Percentiles rank a stretch among this genome's conserved stretches.
Conservation (phyloP, 1,140 invertebrate species). For the Brachionus plicatilis region DNA sequence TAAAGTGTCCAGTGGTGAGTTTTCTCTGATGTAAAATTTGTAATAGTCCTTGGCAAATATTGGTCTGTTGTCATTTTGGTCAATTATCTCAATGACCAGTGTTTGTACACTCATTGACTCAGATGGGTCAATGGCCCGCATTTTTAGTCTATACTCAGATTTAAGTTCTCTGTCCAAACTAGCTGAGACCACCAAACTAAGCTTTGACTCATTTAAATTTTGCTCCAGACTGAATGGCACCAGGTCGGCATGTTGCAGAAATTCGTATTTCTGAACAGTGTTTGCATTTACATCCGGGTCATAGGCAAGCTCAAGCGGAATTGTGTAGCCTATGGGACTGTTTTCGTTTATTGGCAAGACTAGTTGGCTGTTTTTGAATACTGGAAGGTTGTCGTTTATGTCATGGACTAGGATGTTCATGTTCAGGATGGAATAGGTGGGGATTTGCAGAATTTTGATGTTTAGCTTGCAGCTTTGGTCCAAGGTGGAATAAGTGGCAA, state of each 20-base stretch:
- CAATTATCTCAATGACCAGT: not conserved
- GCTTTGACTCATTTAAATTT: conserved; percentile 16
- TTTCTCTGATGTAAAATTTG: conserved; percentile 2
- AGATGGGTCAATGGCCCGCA: not conserved
- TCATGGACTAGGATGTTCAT: conserved; percentile 28
- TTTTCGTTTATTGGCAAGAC: conserved; percentile 24
- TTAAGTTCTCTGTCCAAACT: not conserved
- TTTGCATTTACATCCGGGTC: not conserved
- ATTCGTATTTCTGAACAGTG: not conserved
- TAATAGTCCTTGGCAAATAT: conserved; percentile 14
- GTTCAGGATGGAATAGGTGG: not conserved
- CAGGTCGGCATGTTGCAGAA: not conserved
- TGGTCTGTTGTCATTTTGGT: conserved; percentile 31
- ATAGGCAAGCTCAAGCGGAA: conserved; percentile 18
- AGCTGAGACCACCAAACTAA: not conserved
- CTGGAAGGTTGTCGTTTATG: conserved; percentile 31
- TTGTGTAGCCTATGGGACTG: not conserved
- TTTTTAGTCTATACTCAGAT: not conserved
- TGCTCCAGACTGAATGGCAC: not conserved
- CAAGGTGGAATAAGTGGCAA: not conserved
- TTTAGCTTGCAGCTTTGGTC: not conserved
- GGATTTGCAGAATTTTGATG: conserved; percentile 7
- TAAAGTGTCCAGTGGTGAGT: not conserved
- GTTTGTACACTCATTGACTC: not conserved
- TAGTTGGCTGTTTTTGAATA: not conserved